Percentiles rank a stretch among this genome's conserved stretches.
Conservation (phyloP, 2,888 invertebrate genomes). For the Drosophila subsilvestris region DNA sequence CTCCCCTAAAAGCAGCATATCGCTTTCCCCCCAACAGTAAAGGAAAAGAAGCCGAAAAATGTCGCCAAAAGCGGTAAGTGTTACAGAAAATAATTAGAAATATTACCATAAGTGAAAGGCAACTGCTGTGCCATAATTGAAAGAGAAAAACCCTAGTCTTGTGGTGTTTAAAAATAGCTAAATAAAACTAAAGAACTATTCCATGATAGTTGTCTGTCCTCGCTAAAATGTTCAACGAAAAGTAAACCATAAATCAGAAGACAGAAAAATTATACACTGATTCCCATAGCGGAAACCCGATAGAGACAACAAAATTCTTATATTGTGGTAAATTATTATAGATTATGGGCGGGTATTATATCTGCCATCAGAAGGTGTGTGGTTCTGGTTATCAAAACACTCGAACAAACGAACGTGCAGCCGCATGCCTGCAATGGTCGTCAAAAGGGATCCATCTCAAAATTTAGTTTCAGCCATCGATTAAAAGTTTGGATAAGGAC, state of each 20-base stretch:
- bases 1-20: slow-evolving; percentile 36
- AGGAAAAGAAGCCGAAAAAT: slow-evolving; percentile 82
- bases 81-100: not conserved
- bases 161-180: too few species aligned
- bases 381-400: not conserved
- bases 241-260: not conserved
- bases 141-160: not conserved
- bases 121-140: too few species aligned
- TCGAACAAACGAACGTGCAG: not conserved
- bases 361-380: not conserved
- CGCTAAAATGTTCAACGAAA: not conserved
- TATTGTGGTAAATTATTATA: not conserved
- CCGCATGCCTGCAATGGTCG: not conserved
- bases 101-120: not conserved
- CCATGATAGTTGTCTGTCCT: too few species aligned
- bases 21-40: slow-evolving; percentile 37
- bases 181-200: not conserved
- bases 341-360: not conserved
- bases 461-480: not conserved
- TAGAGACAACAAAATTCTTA: not conserved
- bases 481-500: not conserved
- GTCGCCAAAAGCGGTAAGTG: slow-evolving; percentile 88
- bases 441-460: not conserved
- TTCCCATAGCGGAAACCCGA: not conserved
- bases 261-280: not conserved